Evolutionary conservation across 2,113 vertebrate genomes (phyloP), one percentile per base, ranked within the genome.

Genomic region (Caloenas nicobarica): DNA sequence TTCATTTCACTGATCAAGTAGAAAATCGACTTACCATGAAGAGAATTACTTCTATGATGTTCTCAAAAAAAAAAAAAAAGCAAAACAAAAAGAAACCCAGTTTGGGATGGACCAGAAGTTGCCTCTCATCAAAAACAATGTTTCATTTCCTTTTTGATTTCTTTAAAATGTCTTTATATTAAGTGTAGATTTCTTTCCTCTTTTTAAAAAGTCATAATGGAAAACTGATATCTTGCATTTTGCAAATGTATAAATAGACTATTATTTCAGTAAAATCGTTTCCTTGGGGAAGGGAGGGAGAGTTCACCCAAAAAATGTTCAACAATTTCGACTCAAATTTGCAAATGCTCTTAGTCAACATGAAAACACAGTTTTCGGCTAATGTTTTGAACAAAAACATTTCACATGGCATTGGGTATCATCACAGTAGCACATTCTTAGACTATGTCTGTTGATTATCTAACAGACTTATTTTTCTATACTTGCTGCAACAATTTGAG

Each of bases 21-120:
- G 58, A 65, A 95, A 85, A 76, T 28, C 77, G 44, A 22, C 26
- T 76, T 21, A 68, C 91, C 87, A 84, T 33, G 1, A 66, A 82
- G 28, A 48, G 0, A 93, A 80, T 26, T 57, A 5, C 10, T 82
- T 80, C 51, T 72, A 24, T 29, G 21, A 62, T 36, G 8, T 54
- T 61, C 58, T 53, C 0, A 0, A 42, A 69, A 64, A 48, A 65
- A 56, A 48, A 25, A 10, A 48, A 44, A n/a, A 28, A 51, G n/a
- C 10, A 16, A 16, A 46, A 56, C 18, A 44, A 12, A 44, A 42
- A 36, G 14, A 13, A 16, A 4, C 6, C 26, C 17, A 18, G 3
- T 44, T 70, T 81, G 11, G 3, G 7, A 9, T 58, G 16, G 50
- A 17, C 17, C 3, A 57, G 56, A 56, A 34, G 12, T 33, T 81